Evolutionary conservation across 2,797 vertebrate species (phyloP).

Genomic region (Leuciscus waleckii): DNA sequence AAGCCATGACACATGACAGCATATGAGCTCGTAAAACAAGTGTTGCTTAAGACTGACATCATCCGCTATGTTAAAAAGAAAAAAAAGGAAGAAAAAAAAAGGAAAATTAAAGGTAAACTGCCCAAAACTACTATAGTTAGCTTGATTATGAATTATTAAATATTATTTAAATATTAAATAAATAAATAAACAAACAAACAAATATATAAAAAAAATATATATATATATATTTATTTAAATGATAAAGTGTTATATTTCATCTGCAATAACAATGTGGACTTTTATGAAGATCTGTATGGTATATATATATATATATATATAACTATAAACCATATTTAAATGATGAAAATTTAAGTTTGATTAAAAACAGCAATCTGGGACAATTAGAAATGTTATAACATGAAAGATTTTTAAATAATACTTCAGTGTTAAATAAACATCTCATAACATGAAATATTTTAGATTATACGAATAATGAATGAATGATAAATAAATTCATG

Average conservation of each 20-base stretch:
- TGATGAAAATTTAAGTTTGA: background rate
- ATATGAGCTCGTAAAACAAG: conserved; percentile 18
- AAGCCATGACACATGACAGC: conserved; percentile 19
- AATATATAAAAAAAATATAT: too few species aligned
- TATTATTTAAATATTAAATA: background rate
- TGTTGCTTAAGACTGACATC: too few species aligned
- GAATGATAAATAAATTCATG: background rate
- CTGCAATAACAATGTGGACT: too few species aligned
- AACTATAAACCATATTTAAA: background rate
- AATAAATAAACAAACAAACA: background rate
- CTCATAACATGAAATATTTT: background rate
- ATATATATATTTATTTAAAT: too few species aligned
- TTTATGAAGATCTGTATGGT: too few species aligned
- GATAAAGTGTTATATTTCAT: too few species aligned
- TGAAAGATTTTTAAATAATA: background rate
- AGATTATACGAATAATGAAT: background rate
- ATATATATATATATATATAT: too few species aligned
- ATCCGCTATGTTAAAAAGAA: too few species aligned
- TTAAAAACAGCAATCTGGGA: background rate
- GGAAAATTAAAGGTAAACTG: too few species aligned
- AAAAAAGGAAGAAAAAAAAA: too few species aligned
- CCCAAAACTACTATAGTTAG: too few species aligned
- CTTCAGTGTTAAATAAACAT: background rate
- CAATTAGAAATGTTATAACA: background rate
- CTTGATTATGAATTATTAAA: too few species aligned